These are phyloP conservation scores for Carcinoscorpius rotundicauda DNA, from an alignment of 1,140 invertebrate genomes.

Conservation along the genomic window DNA sequence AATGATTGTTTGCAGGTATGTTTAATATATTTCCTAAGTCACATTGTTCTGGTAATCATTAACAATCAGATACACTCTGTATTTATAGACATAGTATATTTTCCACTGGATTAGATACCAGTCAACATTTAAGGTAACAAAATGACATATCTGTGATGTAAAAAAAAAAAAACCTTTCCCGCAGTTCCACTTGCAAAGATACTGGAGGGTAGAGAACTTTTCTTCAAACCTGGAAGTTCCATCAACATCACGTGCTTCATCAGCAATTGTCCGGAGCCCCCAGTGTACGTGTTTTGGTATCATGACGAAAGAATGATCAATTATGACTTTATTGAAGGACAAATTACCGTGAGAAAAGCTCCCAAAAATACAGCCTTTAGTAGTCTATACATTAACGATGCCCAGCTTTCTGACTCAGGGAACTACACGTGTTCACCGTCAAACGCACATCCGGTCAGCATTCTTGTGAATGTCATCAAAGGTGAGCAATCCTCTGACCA, in stretches of 20 bases:
- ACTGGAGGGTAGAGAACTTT: slow-evolving; percentile 61
- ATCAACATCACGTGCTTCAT: slow-evolving; percentile 79
- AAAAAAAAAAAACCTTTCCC: slow-evolving; percentile 11
- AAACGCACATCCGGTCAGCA: slow-evolving; percentile 65
- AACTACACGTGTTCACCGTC: slow-evolving; percentile 70
- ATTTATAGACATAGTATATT: no score
- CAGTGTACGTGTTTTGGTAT: slow-evolving; percentile 62
- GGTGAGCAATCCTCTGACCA: slow-evolving; percentile 41
- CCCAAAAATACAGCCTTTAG: slow-evolving; percentile 78
- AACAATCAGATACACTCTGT: no score
- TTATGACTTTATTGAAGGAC: slow-evolving; percentile 42
- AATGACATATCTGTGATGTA: no score
- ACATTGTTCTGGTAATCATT: no score
- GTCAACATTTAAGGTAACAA: no score
- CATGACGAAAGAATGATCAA: slow-evolving; percentile 65
- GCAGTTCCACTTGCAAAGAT: slow-evolving; percentile 73
- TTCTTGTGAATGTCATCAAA: slow-evolving; percentile 68
- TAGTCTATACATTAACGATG: slow-evolving; percentile 73
- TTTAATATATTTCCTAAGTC: no score
- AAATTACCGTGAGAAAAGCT: slow-evolving; percentile 68
- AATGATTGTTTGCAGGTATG: no score
- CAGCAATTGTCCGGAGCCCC: slow-evolving; percentile 63
- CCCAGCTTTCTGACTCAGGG: slow-evolving; percentile 53
- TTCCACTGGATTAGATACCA: no score
- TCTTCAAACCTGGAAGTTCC: slow-evolving; percentile 70